Evolutionary conservation across 2,888 invertebrate species (phyloP).

Genomic region (Eubasilissa splendida): DNA sequence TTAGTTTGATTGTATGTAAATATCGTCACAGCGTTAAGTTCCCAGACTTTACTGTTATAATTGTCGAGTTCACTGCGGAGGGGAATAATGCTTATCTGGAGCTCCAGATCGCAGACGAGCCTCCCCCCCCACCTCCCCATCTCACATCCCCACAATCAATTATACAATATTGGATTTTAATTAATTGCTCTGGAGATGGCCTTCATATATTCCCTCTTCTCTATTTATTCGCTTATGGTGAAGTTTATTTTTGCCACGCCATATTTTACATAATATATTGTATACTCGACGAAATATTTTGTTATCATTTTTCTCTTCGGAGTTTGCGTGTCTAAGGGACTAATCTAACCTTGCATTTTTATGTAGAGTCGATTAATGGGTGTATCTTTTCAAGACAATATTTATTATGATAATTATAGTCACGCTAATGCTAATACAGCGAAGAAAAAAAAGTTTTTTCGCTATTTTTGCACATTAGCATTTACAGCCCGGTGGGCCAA

Average conservation of each 20-base stretch:
- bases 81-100: constrained; percentile 50
- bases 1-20: constrained; percentile 45
- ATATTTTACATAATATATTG: constrained; percentile 22
- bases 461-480: no score
- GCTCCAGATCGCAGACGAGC: constrained; percentile 33
- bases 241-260: constrained; percentile 29
- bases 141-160: constrained; percentile 65
- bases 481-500: no score
- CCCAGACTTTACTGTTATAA: constrained; percentile 36
- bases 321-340: neutral
- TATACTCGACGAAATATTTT: constrained; percentile 20
- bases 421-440: no score
- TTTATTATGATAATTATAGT: no score
- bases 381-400: no score
- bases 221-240: constrained; percentile 1
- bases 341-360: neutral
- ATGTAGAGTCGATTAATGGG: neutral
- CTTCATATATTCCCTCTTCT: constrained; percentile 31
- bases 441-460: no score
- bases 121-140: neutral
- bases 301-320: constrained; percentile 2
- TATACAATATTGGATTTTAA: constrained; percentile 74
- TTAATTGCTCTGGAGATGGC: constrained; percentile 63
- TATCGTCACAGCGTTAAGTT: constrained; percentile 38
- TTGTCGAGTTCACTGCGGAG: constrained; percentile 37